Percentiles rank a stretch among this genome's conserved stretches.
phyloP scores from a whole-genome alignment of 2,113 vertebrate species.

The Campylomormyrus tamandua region DNA sequence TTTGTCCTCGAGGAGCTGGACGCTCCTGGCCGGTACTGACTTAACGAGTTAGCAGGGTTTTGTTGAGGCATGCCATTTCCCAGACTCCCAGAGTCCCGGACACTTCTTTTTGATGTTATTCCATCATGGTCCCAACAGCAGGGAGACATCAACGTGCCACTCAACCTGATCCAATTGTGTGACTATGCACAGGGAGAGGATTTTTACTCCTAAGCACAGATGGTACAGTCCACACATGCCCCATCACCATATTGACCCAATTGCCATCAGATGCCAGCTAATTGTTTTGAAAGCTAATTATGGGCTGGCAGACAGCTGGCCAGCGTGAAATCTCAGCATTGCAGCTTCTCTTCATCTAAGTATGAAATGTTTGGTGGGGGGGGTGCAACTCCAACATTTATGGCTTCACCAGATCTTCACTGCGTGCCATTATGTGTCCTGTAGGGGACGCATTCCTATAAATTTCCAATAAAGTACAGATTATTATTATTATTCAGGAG shows the following conservation, averaged over 20 bases:
- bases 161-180: not conserved
- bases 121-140: not conserved
- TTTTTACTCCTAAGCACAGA: not conserved
- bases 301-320: not conserved
- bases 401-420: not conserved
- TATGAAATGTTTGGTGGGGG: not conserved
- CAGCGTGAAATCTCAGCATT: not conserved
- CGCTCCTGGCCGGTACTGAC: not conserved
- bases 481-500: not conserved
- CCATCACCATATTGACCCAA: not conserved
- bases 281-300: slow-evolving; percentile 8
- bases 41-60: not conserved
- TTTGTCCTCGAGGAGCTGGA: not conserved
- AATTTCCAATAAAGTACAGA: too few species aligned
- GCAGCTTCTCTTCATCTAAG: not conserved
- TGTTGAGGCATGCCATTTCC: not conserved
- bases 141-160: not conserved
- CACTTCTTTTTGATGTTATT: not conserved
- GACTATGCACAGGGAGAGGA: not conserved
- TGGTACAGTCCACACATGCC: not conserved
- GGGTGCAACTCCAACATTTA: not conserved
- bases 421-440: not conserved
- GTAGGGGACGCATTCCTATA: not conserved
- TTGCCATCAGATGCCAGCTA: not conserved
- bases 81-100: not conserved